Conservation (phyloP, 2,113 vertebrate species). For the Genyomyrus donnyi region DNA sequence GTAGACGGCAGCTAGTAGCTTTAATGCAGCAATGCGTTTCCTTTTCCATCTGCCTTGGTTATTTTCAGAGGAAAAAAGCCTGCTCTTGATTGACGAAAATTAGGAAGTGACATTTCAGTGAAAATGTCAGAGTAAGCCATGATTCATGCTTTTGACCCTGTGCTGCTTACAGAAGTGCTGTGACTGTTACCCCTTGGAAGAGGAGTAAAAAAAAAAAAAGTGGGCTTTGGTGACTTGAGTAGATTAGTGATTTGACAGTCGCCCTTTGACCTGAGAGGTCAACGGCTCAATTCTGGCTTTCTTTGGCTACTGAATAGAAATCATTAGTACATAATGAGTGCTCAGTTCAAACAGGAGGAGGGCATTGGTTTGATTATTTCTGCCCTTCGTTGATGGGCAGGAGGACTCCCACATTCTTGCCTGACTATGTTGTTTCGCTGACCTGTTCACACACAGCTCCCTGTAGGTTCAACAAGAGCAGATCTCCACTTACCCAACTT, state of each 20-base stretch:
- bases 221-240: slow-evolving; percentile 18
- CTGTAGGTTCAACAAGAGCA: not conserved
- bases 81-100: slow-evolving; percentile 9
- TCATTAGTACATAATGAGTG: slow-evolving; percentile 34
- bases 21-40: not conserved
- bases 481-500: not conserved
- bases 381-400: slow-evolving; percentile 14
- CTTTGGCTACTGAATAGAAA: slow-evolving; percentile 39
- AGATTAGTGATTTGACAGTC: slow-evolving; percentile 36
- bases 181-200: not conserved
- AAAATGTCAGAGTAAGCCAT: not conserved
- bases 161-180: not conserved
- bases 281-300: slow-evolving; percentile 30
- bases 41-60: not conserved
- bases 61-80: not conserved
- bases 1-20: not conserved
- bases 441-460: not conserved
- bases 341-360: slow-evolving; percentile 26
- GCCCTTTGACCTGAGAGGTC: slow-evolving; percentile 41
- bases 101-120: slow-evolving; percentile 4
- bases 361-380: slow-evolving; percentile 15
- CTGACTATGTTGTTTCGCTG: slow-evolving; percentile 17
- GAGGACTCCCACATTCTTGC: slow-evolving; percentile 11
- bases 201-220: not conserved
- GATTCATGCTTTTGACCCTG: slow-evolving; percentile 14